Percentiles rank a stretch among this genome's conserved stretches.
Conservation (phyloP, 2,113 vertebrate species). For the human (Homo sapiens) region DNA sequence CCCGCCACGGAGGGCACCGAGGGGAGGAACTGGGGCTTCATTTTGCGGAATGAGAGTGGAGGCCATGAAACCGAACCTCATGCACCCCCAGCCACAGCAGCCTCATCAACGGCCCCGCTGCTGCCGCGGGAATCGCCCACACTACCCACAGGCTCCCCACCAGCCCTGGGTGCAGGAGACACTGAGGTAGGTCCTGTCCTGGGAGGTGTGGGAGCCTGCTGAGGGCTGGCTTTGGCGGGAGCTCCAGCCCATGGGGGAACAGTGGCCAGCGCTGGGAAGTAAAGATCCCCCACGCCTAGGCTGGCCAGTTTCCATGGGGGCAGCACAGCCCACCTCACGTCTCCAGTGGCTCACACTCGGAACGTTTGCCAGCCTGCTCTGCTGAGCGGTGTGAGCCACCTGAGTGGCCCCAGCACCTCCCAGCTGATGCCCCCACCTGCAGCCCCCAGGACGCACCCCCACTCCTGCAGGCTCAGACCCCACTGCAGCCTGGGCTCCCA, state of each 20-base stretch:
- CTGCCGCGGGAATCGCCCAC: rapidly evolving
- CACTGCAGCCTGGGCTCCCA: rapidly evolving
- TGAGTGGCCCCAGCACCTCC: neutral
- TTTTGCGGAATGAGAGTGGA: rapidly evolving
- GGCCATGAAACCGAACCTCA: rapidly evolving
- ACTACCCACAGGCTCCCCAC: neutral
- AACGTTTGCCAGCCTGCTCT: neutral
- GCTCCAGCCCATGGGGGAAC: neutral
- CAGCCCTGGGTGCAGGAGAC: rapidly evolving
- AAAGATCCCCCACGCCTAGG: too few species aligned
- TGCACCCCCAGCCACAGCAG: neutral
- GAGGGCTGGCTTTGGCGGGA: neutral
- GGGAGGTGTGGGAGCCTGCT: neutral
- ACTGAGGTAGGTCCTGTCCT: neutral
- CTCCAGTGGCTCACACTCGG: neutral
- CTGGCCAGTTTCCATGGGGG: too few species aligned
- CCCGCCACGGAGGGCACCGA: rapidly evolving
- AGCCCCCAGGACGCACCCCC: neutral
- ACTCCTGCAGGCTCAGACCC: neutral
- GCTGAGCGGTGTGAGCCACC: too few species aligned
- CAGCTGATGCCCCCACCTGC: neutral
- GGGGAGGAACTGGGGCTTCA: rapidly evolving
- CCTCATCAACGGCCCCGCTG: rapidly evolving
- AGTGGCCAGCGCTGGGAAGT: neutral
- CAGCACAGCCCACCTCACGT: neutral